Evolutionary conservation across 2,888 invertebrate genomes (phyloP).

Genomic region (Tachina lurida): DNA sequence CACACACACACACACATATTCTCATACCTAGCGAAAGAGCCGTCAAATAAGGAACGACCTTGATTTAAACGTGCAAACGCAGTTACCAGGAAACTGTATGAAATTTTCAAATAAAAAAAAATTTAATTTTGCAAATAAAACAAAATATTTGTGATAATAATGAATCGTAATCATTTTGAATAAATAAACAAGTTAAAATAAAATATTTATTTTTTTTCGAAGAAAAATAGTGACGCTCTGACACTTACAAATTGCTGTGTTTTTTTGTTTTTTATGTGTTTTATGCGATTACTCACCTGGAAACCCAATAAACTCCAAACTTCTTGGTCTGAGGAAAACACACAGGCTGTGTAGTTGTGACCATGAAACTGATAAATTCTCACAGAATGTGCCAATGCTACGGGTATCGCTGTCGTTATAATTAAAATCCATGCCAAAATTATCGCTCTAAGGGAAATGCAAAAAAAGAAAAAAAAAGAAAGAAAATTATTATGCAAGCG

Average conservation of each 20-base stretch:
- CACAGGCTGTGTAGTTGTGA: slow-evolving; percentile 87
- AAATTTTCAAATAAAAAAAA: too few species aligned
- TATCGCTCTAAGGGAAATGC: slow-evolving; percentile 85
- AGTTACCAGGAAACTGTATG: not conserved
- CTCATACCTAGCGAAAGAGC: not conserved
- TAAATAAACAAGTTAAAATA: not conserved
- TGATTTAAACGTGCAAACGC: slow-evolving; percentile 41
- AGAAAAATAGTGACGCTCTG: not conserved
- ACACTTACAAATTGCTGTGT: slow-evolving; percentile 48
- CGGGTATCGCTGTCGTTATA: slow-evolving; percentile 89
- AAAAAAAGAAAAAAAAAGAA: not conserved
- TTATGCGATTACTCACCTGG: slow-evolving; percentile 78
- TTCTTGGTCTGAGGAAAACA: slow-evolving; percentile 86
- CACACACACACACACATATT: not conserved
- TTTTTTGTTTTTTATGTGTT: slow-evolving; percentile 34
- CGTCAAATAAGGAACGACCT: not conserved
- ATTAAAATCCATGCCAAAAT: slow-evolving; percentile 92
- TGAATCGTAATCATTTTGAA: not conserved
- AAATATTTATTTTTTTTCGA: not conserved
- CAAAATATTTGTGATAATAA: not conserved
- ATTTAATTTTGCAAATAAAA: slow-evolving; percentile 16
- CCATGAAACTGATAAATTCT: slow-evolving; percentile 87
- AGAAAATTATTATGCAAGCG: not conserved
- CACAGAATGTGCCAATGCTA: slow-evolving; percentile 90
- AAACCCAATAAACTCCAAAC: slow-evolving; percentile 84